These are phyloP conservation scores for Hypomecis atomaria DNA, from an alignment of 2,888 invertebrate genomes.

Conservation along the genomic window DNA sequence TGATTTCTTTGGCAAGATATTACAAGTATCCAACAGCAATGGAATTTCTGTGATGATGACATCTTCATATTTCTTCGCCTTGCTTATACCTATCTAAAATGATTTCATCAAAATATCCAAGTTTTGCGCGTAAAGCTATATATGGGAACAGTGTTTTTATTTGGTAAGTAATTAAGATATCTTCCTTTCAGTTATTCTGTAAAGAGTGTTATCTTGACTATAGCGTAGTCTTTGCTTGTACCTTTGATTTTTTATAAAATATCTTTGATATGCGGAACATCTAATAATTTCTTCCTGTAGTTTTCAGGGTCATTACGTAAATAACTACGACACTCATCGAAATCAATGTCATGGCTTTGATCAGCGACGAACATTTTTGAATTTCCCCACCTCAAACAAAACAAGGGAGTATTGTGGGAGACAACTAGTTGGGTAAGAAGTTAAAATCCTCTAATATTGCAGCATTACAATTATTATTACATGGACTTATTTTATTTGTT, in stretches of 20 bases:
- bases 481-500: too few species aligned
- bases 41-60: constrained; percentile 36
- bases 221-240: not conserved
- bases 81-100: constrained; percentile 44
- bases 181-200: not conserved
- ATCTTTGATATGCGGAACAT: constrained; percentile 4
- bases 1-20: too few species aligned
- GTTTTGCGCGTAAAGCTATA: constrained; percentile 46
- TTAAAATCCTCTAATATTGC: not conserved
- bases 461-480: too few species aligned
- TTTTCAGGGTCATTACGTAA: constrained; percentile 83
- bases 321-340: constrained; percentile 62
- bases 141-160: constrained; percentile 50
- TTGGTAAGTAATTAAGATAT: constrained; percentile 48
- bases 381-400: constrained; percentile 68
- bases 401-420: constrained; percentile 89
- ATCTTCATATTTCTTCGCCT: constrained; percentile 1
- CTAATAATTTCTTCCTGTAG: constrained; percentile 55
- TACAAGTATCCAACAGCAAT: constrained; percentile 4
- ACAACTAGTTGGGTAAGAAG: constrained; percentile 90
- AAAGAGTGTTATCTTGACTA: not conserved
- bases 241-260: not conserved
- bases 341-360: constrained; percentile 66
- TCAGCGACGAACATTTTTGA: constrained; percentile 68
- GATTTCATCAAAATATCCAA: constrained; percentile 55